Evolutionary conservation across 2,113 vertebrate genomes (phyloP).

Genomic region (Bos javanicus): DNA sequence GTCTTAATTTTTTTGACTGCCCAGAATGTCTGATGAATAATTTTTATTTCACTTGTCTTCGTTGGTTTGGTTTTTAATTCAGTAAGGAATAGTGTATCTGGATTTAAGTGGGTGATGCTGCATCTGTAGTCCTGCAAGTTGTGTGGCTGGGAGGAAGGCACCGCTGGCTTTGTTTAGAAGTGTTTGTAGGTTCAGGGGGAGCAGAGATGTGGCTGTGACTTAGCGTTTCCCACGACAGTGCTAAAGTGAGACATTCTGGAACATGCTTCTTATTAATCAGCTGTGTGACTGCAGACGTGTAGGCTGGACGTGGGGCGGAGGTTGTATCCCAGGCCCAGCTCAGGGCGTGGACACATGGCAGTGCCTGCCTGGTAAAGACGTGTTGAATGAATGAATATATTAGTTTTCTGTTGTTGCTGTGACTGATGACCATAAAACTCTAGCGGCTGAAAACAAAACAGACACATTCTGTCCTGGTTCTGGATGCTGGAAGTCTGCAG

Average conservation of each 20-base stretch:
- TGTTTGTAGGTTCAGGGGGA: not conserved
- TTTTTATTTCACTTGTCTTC: not conserved
- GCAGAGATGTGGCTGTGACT: rapidly evolving
- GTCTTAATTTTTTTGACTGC: not conserved
- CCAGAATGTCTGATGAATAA: not conserved
- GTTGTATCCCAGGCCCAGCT: not conserved
- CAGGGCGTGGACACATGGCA: not conserved
- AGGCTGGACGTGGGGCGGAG: not conserved
- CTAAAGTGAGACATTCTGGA: not conserved
- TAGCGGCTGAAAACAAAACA: not conserved
- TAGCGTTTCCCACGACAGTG: not conserved
- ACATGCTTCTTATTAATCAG: not conserved
- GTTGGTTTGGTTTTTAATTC: not conserved
- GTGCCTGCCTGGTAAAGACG: not conserved
- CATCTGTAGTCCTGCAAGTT: not conserved
- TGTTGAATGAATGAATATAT: not conserved
- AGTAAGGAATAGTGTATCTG: not conserved
- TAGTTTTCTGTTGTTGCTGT: not conserved
- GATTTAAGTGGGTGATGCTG: not conserved
- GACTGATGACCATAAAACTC: not conserved
- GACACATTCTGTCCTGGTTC: not conserved
- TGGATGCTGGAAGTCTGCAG: not conserved
- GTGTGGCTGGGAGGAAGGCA: not conserved
- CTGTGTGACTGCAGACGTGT: not conserved
- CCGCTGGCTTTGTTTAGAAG: not conserved